A percentile compares a stretch with the other conserved stretches of the same genome.
Conservation (phyloP, 1,140 invertebrate species). For the Sesamia nonagrioides region DNA sequence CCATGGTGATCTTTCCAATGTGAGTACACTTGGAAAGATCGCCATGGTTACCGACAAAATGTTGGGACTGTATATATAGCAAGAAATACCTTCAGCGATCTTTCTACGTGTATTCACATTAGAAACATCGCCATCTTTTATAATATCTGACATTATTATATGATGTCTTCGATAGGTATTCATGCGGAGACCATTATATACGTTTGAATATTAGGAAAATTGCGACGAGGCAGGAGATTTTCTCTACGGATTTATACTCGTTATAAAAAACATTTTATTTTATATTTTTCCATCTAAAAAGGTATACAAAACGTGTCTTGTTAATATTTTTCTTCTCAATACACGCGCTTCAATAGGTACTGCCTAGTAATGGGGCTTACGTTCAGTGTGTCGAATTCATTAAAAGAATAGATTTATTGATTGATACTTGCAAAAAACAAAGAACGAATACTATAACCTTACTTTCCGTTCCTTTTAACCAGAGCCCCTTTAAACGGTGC, state of each 20-base stretch:
- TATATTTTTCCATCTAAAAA: not conserved
- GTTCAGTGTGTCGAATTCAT: no score
- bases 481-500: not conserved
- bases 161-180: not conserved
- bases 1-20: conserved; percentile 3
- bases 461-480: not conserved
- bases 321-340: not conserved
- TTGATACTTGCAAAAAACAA: no score
- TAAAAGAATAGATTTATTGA: no score
- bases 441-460: no score
- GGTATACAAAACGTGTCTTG: not conserved
- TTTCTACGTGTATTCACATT: not conserved
- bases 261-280: not conserved
- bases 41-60: not conserved
- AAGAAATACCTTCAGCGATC: conserved; percentile 1
- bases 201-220: not conserved
- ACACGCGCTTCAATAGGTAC: not conserved
- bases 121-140: not conserved
- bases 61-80: no score
- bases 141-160: not conserved
- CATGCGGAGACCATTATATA: not conserved
- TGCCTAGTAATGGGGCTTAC: no score
- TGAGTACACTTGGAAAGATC: not conserved
- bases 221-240: not conserved
- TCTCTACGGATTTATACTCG: not conserved